A percentile compares a stretch with the other conserved stretches of the same genome.
Conservation (phyloP, 2,888 invertebrate species). For the Melieria picta region DNA sequence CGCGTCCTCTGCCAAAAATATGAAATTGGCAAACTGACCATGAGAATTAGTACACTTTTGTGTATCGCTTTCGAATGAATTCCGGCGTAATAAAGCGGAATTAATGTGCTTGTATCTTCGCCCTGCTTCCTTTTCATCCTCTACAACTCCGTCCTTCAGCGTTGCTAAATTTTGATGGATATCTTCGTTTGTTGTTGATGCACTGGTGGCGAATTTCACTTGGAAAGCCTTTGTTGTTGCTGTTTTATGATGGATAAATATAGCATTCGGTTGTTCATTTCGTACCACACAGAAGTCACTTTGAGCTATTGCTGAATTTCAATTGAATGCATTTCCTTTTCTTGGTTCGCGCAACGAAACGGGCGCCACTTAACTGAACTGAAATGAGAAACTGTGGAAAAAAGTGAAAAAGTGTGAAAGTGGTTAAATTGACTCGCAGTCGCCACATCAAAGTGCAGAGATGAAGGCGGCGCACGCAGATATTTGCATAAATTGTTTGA, state of each 20-base stretch:
- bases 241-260: not conserved
- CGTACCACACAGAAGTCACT: no score
- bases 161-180: not conserved
- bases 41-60: slow-evolving; percentile 59
- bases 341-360: no score
- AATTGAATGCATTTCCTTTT: no score
- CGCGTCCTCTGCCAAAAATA: not conserved
- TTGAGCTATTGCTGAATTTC: no score
- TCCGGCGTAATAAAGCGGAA: slow-evolving; percentile 61
- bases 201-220: no score
- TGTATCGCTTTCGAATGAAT: slow-evolving; percentile 51
- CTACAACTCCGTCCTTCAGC: no score
- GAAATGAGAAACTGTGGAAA: not conserved
- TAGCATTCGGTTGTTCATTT: no score
- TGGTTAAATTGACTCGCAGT: slow-evolving; percentile 24
- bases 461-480: slow-evolving; percentile 1
- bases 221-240: no score
- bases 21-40: slow-evolving; percentile 57
- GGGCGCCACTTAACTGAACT: not conserved
- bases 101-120: slow-evolving; percentile 48
- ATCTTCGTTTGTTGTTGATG: not conserved
- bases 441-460: slow-evolving; percentile 27
- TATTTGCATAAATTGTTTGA: slow-evolving; percentile 25
- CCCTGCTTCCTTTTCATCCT: slow-evolving; percentile 18
- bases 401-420: slow-evolving; percentile 23